A percentile compares a stretch with the other conserved stretches of the same genome.
Evolutionary conservation across 1,140 invertebrate species (phyloP).

Genomic region (Zaprionus camerounensis): DNA sequence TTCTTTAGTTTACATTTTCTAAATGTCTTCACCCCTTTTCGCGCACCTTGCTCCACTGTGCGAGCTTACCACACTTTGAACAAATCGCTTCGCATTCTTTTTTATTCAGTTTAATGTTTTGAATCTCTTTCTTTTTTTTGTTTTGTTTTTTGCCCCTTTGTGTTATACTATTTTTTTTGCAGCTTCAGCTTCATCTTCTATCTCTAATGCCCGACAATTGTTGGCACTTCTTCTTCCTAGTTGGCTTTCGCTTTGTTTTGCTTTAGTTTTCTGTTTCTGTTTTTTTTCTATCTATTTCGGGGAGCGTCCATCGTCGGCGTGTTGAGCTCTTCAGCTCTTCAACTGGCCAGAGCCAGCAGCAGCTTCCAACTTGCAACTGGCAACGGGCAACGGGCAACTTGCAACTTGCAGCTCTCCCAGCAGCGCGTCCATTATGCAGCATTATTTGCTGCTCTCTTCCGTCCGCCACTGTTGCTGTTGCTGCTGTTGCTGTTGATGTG

Average conservation of each 20-base stretch:
- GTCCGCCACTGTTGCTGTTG: conserved; percentile 58
- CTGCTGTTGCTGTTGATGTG: conserved; percentile 56
- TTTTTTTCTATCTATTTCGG: conserved; percentile 53
- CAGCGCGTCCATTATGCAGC: conserved; percentile 75
- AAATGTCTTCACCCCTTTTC: neutral
- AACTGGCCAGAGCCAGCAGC: neutral
- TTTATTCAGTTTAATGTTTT: conserved; percentile 50
- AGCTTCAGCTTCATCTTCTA: conserved; percentile 60
- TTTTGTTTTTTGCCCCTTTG: conserved; percentile 20
- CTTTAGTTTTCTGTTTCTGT: conserved; percentile 41
- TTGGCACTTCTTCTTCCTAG: conserved; percentile 75
- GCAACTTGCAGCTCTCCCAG: conserved; percentile 35
- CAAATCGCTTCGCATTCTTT: conserved; percentile 75
- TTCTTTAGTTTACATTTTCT: neutral
- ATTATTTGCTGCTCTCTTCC: conserved; percentile 62
- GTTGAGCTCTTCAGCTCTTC: conserved; percentile 46
- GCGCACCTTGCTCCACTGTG: conserved; percentile 38
- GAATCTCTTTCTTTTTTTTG: conserved; percentile 45
- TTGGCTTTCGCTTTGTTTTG: conserved; percentile 71
- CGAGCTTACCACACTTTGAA: conserved; percentile 61
- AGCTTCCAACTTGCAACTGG: conserved; percentile 31
- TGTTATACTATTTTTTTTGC: conserved; percentile 33
- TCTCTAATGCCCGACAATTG: conserved; percentile 80
- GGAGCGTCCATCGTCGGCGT: conserved; percentile 63
- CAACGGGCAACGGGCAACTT: conserved; percentile 19